Evolutionary conservation across 2,797 vertebrate species (phyloP).

Genomic region (Phalloptychus januarius): DNA sequence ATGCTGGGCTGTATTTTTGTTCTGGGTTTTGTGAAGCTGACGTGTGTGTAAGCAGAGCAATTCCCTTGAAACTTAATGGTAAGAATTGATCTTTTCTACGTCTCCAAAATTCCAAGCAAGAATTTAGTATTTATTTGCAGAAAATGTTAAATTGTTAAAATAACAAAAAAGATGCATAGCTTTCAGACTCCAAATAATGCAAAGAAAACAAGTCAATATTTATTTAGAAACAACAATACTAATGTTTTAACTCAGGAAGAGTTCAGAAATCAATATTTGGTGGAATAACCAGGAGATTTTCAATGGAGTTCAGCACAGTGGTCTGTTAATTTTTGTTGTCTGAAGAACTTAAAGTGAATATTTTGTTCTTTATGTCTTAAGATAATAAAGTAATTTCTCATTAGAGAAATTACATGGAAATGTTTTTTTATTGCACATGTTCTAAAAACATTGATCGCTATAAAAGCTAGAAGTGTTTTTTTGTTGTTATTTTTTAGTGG

Average conservation of each 20-base stretch:
- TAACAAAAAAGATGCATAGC: too few species aligned
- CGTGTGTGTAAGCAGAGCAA: neutral
- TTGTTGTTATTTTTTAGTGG: neutral
- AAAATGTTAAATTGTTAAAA: too few species aligned
- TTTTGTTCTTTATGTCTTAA: neutral
- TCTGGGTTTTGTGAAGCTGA: rapidly evolving
- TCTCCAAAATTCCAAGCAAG: too few species aligned
- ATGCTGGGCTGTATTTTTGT: slow-evolving; percentile 64
- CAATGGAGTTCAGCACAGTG: too few species aligned
- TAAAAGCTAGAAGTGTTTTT: neutral
- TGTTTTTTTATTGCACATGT: neutral
- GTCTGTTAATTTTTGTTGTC: neutral
- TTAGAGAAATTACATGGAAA: neutral
- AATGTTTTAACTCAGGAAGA: too few species aligned
- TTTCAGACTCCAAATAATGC: too few species aligned
- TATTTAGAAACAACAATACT: too few species aligned
- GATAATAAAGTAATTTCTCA: neutral
- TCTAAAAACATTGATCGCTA: neutral
- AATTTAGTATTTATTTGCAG: too few species aligned
- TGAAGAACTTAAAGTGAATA: neutral
- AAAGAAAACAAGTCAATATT: too few species aligned
- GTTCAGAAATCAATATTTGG: too few species aligned
- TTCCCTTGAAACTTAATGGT: slow-evolving; percentile 39
- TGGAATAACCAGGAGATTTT: too few species aligned
- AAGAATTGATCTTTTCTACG: neutral